These are phyloP conservation scores for Rhadinocentrus ornatus DNA, from an alignment of 2,797 vertebrate genomes.

Conservation along the genomic window DNA sequence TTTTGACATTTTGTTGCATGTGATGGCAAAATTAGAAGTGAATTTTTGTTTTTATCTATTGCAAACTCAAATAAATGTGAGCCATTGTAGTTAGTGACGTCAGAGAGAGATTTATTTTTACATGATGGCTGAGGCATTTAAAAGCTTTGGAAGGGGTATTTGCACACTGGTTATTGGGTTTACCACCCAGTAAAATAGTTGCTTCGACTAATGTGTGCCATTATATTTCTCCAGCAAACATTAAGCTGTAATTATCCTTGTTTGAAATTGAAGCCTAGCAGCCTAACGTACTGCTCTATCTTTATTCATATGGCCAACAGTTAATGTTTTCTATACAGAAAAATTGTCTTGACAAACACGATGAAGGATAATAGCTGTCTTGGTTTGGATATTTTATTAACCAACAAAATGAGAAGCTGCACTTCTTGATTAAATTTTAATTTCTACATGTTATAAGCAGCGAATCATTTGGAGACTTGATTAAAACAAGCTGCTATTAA, in stretches of 20 bases:
- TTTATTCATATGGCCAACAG: not conserved
- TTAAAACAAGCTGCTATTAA: conserved; percentile 41
- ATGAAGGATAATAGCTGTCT: not conserved
- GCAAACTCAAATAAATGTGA: not conserved
- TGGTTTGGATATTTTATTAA: conserved; percentile 11
- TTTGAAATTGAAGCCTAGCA: conserved; percentile 9
- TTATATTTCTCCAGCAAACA: conserved; percentile 21
- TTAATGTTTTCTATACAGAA: conserved; percentile 6
- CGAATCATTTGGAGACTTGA: conserved; percentile 26
- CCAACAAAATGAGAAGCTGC: conserved; percentile 22
- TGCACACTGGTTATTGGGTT: not conserved
- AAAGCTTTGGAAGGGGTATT: conserved; percentile 1
- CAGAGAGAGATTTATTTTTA: not conserved
- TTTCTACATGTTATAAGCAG: conserved; percentile 11
- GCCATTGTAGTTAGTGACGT: accelerated
- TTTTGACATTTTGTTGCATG: no score
- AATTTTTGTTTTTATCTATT: no score
- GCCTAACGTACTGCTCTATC: not conserved
- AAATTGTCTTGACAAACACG: not conserved
- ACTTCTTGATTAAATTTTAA: conserved; percentile 32
- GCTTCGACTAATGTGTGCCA: conserved; percentile 8
- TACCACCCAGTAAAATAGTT: not conserved
- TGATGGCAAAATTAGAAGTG: no score
- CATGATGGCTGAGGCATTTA: conserved; percentile 4
- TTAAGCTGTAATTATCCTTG: conserved; percentile 2